A percentile compares a stretch with the other conserved stretches of the same genome.
Conservation (phyloP, 2,797 vertebrate species). For the Hyperoplus immaculatus region DNA sequence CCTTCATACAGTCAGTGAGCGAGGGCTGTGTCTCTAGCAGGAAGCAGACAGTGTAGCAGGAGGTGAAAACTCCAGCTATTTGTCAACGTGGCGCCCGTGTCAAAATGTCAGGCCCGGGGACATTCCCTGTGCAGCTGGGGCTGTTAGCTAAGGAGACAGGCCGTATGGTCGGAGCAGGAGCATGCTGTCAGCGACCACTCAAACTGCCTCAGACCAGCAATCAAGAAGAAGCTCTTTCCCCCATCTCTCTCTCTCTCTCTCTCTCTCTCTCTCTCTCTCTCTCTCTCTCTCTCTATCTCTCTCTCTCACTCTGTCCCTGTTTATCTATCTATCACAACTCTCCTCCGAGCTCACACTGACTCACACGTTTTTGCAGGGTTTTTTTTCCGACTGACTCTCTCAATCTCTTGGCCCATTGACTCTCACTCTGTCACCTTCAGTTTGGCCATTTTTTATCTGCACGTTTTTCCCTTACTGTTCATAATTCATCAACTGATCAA, state of each 20-base stretch:
- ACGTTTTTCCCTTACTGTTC: conserved; percentile 31
- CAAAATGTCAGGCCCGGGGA: conserved; percentile 89
- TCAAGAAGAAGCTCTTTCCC: conserved; percentile 43
- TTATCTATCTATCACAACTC: conserved; percentile 72
- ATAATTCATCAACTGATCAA: conserved; percentile 50
- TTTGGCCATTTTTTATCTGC: conserved; percentile 46
- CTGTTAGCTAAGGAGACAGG: conserved; percentile 88
- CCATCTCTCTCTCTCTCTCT: conserved; percentile 50
- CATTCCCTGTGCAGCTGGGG: conserved; percentile 87
- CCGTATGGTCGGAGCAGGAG: conserved; percentile 87
- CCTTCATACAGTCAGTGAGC: conserved; percentile 81
- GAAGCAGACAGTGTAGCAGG: conserved; percentile 88
- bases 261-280: conserved; percentile 70
- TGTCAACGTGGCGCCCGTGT: conserved; percentile 89
- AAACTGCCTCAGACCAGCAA: conserved; percentile 77
- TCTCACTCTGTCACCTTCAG: conserved; percentile 54
- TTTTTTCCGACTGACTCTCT: conserved; percentile 43
- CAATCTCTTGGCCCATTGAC: conserved; percentile 48
- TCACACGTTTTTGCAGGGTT: conserved; percentile 49
- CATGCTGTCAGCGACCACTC: conserved; percentile 85
- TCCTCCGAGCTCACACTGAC: conserved; percentile 53
- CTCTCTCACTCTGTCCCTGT: conserved; percentile 62
- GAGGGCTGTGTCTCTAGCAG: conserved; percentile 80
- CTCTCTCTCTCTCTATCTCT: conserved; percentile 61
- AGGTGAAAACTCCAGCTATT: conserved; percentile 90